phyloP scores from a whole-genome alignment of 2,888 invertebrate genomes.

The Unio pictorum region DNA sequence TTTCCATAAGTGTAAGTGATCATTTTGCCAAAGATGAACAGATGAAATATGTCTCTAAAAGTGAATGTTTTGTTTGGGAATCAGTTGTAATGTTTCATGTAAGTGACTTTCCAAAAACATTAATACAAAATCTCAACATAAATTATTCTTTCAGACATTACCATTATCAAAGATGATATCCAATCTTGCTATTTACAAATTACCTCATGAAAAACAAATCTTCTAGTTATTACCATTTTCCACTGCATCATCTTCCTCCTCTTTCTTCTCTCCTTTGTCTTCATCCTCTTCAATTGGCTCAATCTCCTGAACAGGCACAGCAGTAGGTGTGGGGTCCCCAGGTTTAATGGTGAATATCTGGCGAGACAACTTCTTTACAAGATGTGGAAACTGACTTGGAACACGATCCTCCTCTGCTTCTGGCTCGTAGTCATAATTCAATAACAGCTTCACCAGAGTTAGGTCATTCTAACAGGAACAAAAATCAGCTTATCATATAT shows the following conservation, averaged over 20 bases:
- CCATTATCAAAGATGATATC: too few species aligned
- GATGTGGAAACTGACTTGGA: slow-evolving; percentile 15
- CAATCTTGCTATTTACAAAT: too few species aligned
- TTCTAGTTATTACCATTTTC: slow-evolving; percentile 15
- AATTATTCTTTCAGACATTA: too few species aligned
- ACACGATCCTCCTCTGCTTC: slow-evolving; percentile 14
- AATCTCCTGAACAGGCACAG: slow-evolving; percentile 7
- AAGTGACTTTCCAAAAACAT: too few species aligned
- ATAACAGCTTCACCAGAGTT: slow-evolving; percentile 68
- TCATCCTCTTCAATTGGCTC: slow-evolving; percentile 23
- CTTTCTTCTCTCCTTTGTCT: slow-evolving; percentile 27
- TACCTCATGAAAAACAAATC: not conserved
- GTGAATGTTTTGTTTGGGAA: too few species aligned
- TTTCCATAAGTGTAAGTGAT: too few species aligned
- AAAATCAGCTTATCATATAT: not conserved
- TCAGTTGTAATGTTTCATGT: too few species aligned
- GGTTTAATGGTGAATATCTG: slow-evolving; percentile 49
- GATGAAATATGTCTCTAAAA: too few species aligned
- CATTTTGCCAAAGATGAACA: too few species aligned
- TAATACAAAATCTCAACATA: too few species aligned
- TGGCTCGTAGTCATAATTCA: slow-evolving; percentile 66
- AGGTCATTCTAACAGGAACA: slow-evolving; percentile 68
- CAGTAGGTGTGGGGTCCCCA: slow-evolving; percentile 5
- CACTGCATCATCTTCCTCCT: slow-evolving; percentile 25
- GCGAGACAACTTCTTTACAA: slow-evolving; percentile 53